Base-by-base conservation (phyloP, 2,888 invertebrate species). In the Drosophila lacicola region DNA sequence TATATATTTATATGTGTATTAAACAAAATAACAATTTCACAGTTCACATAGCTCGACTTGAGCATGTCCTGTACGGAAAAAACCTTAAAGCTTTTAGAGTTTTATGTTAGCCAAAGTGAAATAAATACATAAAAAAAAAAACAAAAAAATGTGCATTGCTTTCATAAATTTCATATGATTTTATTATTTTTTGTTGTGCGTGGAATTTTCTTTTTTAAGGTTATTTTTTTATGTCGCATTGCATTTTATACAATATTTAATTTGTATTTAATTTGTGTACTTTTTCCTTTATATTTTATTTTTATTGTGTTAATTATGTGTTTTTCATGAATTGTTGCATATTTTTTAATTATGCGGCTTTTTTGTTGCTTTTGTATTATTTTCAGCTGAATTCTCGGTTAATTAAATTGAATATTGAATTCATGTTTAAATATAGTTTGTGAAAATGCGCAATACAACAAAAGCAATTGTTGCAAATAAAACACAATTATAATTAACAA, bases 31-130 rank as follows among this genome's bases (percentile, higher is more conserved):
- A 44, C 49, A 46, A 41, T 49, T 50, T 41, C 17, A 11, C 19
- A 37, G 37, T 10, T 19, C 50, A 51, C 25, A 19, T 0, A 14
- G 9, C n/a, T 11, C 49, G 67, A 46, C 53, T 53, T 11, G 4
- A 36, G 19, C 14, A 45, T 67, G 33, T 57, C 56, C 80, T 76
- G 29, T 45, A 56, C 10, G 2, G n/a, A 11, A 10, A 0, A 8
- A 29, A 29, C 29, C 29, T 29, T 29, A 29, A 29, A 8, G 29
- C 29, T 29, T 8, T 29, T 29, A 8, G 2, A 21, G 33, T 6
- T 41, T 1, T 10, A 1, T 41, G 9, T 4, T 6, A n/a, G 25
- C 1, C 3, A 11, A 41, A 25, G 34, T 36, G 10, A 41, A 41
- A 6, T 11, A 17, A 37, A 25, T 13, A 17, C 6, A 17, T 34